Evolutionary conservation across 2,113 vertebrate genomes (phyloP).

Genomic region (Rhipidura dahli): DNA sequence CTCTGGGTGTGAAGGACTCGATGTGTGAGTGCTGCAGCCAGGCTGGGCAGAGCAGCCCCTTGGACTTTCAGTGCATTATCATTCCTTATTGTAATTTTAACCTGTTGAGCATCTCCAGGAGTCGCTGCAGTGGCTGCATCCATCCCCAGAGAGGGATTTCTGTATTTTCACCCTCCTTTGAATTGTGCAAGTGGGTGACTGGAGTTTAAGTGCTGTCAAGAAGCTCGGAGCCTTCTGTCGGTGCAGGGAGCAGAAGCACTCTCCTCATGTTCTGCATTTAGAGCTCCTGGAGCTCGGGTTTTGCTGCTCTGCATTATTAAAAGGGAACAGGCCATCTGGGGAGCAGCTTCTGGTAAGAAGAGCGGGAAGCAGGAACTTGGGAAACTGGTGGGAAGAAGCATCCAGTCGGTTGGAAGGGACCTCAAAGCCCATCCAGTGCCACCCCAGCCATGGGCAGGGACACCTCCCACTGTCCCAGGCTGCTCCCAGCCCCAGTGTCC

Average conservation of each 20-base stretch:
- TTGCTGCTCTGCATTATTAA: neutral
- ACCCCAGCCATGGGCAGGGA: neutral
- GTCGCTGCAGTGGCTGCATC: neutral
- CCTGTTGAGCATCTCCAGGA: neutral
- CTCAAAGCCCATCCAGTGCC: neutral
- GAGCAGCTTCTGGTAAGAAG: neutral
- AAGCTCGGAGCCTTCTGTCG: neutral
- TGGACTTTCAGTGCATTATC: accelerated
- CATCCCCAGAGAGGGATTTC: neutral
- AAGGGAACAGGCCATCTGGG: neutral
- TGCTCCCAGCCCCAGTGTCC: neutral
- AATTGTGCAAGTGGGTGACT: neutral
- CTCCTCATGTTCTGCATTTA: neutral
- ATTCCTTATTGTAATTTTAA: neutral
- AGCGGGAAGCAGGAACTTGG: neutral
- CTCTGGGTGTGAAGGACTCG: neutral
- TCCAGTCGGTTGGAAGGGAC: neutral
- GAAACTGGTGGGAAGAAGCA: neutral
- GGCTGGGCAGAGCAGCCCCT: neutral
- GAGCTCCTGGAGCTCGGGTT: neutral
- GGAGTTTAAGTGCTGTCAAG: neutral
- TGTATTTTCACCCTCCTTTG: neutral
- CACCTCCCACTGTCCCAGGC: neutral
- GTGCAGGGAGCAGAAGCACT: neutral
- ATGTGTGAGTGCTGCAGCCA: too few species aligned